A percentile compares a stretch with the other conserved stretches of the same genome.
Conservation (phyloP, 2,888 invertebrate genomes). For the Macroteleia sp. region DNA sequence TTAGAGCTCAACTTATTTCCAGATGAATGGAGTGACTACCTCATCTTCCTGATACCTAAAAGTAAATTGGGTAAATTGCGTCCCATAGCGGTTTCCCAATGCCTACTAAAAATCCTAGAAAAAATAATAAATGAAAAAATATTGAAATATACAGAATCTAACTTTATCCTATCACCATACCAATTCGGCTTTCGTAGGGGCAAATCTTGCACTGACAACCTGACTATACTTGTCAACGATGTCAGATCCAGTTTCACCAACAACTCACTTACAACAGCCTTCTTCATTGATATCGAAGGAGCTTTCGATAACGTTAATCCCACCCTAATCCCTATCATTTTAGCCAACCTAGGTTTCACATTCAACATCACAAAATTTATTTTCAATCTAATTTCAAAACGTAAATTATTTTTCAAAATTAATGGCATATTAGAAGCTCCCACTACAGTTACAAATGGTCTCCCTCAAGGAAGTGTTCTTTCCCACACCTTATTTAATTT, state of each 20-base stretch:
- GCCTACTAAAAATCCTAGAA: slow-evolving; percentile 7
- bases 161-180: neutral
- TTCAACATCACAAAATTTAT: neutral
- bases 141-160: neutral
- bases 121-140: neutral
- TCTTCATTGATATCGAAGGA: slow-evolving; percentile 1
- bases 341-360: neutral
- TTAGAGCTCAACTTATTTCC: neutral
- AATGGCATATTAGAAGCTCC: neutral
- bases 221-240: neutral
- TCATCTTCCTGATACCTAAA: neutral
- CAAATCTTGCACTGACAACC: neutral
- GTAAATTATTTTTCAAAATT: slow-evolving; percentile 3
- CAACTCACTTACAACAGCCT: neutral
- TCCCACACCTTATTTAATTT: slow-evolving; percentile 1
- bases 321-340: neutral
- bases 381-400: neutral
- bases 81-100: slow-evolving; percentile 2
- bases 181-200: slow-evolving; percentile 15
- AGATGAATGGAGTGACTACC: neutral
- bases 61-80: neutral
- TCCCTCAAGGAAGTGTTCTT: neutral
- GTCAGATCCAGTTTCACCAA: neutral
- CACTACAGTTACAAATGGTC: neutral
- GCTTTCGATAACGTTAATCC: slow-evolving; percentile 25